Conservation (phyloP, 1,140 invertebrate genomes). For the Cotesia glomerata region DNA sequence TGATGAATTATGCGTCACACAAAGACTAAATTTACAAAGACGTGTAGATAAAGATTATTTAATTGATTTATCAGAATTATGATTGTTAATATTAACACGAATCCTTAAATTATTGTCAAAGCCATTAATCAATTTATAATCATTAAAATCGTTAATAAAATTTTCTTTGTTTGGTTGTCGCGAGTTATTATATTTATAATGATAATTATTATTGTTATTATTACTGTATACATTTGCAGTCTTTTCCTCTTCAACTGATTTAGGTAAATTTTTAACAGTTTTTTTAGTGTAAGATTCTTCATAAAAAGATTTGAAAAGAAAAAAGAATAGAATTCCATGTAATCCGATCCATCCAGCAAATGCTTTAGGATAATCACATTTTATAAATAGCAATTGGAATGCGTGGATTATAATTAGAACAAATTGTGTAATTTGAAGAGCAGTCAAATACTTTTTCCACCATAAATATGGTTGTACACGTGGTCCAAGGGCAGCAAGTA, state of each 20-base stretch:
- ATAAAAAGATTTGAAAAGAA: constrained; percentile 81
- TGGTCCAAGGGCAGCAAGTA: constrained; percentile 84
- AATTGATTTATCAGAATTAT: constrained; percentile 38
- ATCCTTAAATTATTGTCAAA: constrained; percentile 57
- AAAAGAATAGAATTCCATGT: constrained; percentile 80
- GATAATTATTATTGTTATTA: background rate
- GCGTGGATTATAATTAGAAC: constrained; percentile 80
- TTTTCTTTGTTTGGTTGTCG: constrained; percentile 33
- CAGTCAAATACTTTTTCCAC: constrained; percentile 94
- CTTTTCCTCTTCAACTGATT: constrained; percentile 21
- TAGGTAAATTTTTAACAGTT: background rate
- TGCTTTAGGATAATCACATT: constrained; percentile 82
- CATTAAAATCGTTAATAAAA: constrained; percentile 45
- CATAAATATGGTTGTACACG: constrained; percentile 85
- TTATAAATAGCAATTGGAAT: constrained; percentile 83
- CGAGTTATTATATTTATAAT: constrained; percentile 1
- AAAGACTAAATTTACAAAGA: too few relatives aligned
- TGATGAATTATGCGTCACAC: too few relatives aligned
- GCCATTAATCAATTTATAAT: constrained; percentile 59
- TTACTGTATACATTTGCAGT: background rate
- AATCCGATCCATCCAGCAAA: constrained; percentile 76
- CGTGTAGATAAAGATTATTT: background rate
- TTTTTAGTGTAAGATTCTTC: constrained; percentile 69
- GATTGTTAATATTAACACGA: constrained; percentile 57
- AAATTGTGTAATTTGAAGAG: constrained; percentile 87